Base-by-base conservation (phyloP, 2,888 invertebrate genomes). In the Lepidochitona cinerea region DNA sequence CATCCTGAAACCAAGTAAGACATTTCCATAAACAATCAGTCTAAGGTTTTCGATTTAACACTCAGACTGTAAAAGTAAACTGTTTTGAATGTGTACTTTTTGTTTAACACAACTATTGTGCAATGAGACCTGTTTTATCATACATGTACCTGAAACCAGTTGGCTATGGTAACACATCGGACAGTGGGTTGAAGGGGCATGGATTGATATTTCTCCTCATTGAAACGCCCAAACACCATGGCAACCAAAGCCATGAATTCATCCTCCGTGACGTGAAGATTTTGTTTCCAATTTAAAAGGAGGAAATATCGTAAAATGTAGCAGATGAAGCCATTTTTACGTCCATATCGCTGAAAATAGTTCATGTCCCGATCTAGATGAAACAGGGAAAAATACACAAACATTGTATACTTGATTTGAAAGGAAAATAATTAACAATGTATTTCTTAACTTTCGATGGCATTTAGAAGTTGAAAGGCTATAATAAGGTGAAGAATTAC, bases 251-350 rank as follows among this genome's bases (percentile, higher is more conserved):
- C 85, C 12, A 87, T 76, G 74, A 86, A 88, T 79, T 89, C 89
- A 59, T 83, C 79, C 41, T 83, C 80, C 7, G 78, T 71, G 1
- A 89, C 53, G 70, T 78, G 76, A 49, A 89, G 82, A 77, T 87
- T 87, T 37, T 72, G 74, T 0, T 81, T 80, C 83, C 85, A 84
- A 81, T 87, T 89, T 54, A 87, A 71, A 29, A 82, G 68, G 12
- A 89, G 83, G 78, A 89, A 88, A 75, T 88, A 89, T 5, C 89
- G 82, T 33, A 89, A 80, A 14, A 87, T 54, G 68, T 85, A 85
- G 35, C 82, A 82, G 12, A 81, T 77, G 77, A 89, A 89, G 0
- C 89, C 89, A 54, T 75, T 84, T 74, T 84, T 84, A 5, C 86
- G 69, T 1, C 89, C 89, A 75, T 88, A 89, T 23, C 83, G 77